Evolutionary conservation across 2,888 invertebrate species (phyloP), one percentile per base, ranked within the genome.

Genomic region (Acleris holmiana): DNA sequence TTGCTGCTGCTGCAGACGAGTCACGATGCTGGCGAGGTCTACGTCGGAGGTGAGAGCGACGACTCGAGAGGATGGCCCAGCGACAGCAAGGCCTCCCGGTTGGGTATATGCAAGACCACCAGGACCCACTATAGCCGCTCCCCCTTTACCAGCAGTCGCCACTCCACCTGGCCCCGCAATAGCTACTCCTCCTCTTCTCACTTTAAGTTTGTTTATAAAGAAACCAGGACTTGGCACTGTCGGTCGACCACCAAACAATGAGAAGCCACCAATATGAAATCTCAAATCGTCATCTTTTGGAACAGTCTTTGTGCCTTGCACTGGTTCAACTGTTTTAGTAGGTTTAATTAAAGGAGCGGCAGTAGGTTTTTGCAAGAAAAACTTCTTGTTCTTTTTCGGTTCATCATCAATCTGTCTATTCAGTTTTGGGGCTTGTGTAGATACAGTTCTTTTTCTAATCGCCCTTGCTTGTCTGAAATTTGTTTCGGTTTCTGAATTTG

Each of bases 161-260:
- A 96, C 95, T 41, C 96, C 96, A n/a, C 96, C 96, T 0, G 96
- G 96, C 0, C 96, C 96, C 2, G 96, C 96, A 58, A 96, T 96
- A 0, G 96, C 96, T 6, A 96, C 96, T 17, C 96, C 96, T 2
- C 96, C 96, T 79, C 94, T 94, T 67, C 95, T 92, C 19, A 96
- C 96, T 81, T 94, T 95, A 23, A 96, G 78, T 71, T 93, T 93
- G 70, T 95, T 95, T 64, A 96, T 95, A 68, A 95, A 94, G 69
- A 96, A 95, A 2, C 95, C 95, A 67, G 93, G 94, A 68, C 93
- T 94, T 0, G 93, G 88, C 4, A 80, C 83, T 3, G 81, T 74
- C 17, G 87, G 86, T 60, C 73, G 84, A 62, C 85, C 78, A 25
- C 85, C 84, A 67, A 88, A 88, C 21, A 65, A 18, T 10, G 59